Base-by-base conservation (phyloP, 2,113 vertebrate species). In the Nerophis lumbriciformis region DNA sequence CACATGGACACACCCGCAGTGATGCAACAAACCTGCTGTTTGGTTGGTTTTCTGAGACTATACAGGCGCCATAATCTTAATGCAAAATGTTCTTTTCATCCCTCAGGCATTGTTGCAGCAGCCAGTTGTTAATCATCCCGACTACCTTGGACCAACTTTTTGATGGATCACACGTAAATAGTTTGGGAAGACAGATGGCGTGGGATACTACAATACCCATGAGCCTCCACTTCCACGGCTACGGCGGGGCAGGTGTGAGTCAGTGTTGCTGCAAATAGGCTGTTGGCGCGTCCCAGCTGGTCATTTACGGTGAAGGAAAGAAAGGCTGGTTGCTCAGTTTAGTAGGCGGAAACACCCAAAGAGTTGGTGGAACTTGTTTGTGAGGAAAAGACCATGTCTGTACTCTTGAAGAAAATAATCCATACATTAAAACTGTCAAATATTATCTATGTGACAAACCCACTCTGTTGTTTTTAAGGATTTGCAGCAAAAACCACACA, bases 1-100 rank as follows among this genome's bases (percentile, higher is more conserved):
- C 28, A 51, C 44, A 36, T 50, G 45, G 0, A 59, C 59, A 50
- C 64, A 65, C 45, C 14, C 36, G 50, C 60, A 71, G 58, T 60
- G 62, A 61, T 45, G 54, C 12, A 74, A 73, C 63, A 64, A 64
- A 73, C 67, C 36, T 28, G n/a, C 49, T 45, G 16, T 48, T 59
- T 7, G 59, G 64, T 69, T 53, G 50, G 21, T 39, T 8, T 42
- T 42, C 10, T 42, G 8, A 9, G 4, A 8, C 39, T 42, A 42
- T 9, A 42, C 39, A 9, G 10, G 39, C 39, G 10, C 39, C 39
- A 42, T 8, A 42, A 42, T 9, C 39, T 8, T 42, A 42, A 3
- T 42, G 39, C 12, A 13, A 48, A 56, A 53, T 42, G 12, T 48
- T 57, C 28, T 59, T 52, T 19, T 66, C 10, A 37, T 47, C 28